Base-by-base conservation (phyloP, 2,888 invertebrate genomes). In the Ashinkailepas kermadecensis region DNA sequence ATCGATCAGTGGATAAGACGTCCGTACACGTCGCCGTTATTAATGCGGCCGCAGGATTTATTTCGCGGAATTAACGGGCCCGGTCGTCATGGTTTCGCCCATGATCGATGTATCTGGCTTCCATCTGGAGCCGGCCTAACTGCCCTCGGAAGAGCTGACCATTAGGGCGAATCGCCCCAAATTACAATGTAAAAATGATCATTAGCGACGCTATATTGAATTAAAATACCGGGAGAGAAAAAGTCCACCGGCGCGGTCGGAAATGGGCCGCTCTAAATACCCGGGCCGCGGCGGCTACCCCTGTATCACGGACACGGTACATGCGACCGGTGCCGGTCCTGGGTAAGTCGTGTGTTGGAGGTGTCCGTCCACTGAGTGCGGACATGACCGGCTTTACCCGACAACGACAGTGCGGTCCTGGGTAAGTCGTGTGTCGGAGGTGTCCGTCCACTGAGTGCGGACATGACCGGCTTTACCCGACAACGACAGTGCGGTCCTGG, bases 151-250 rank as follows among this genome's bases (percentile, higher is more conserved):
- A 70, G 70, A 54, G 13, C 39, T 25, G 15, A 23, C 15, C 70
- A 70, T 70, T 70, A 70, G 15, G 70, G 54, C 70, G 18, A 15
- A 54, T 25, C 54, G 18, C 15, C 54, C 54, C 9, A 18, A 70
- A 70, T 70, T 25, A 70, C 70, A 70, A 70, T 54, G 54, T 39
- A 70, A 54, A 70, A 70, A 70, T 70, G 54, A 25, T 70, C 70
- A 54, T 54, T 70, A 54, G 39, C 70, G 18, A 18, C 70, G 70
- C 15, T 6, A 18, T 70, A 70, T 70, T 70, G 70, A 70, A 70
- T 70, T 70, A 70, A 70, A 70, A 70, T 54, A 18, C 39, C 54
- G 18, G 54, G 25, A 12, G 12, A 54, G 13, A 70, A 70, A 67
- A 67, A 67, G 23, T 6, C 67, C 12, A 25, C 67, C 10, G 67